phyloP scores from a whole-genome alignment of 2,888 invertebrate species.

The Oxycera nigricornis region DNA sequence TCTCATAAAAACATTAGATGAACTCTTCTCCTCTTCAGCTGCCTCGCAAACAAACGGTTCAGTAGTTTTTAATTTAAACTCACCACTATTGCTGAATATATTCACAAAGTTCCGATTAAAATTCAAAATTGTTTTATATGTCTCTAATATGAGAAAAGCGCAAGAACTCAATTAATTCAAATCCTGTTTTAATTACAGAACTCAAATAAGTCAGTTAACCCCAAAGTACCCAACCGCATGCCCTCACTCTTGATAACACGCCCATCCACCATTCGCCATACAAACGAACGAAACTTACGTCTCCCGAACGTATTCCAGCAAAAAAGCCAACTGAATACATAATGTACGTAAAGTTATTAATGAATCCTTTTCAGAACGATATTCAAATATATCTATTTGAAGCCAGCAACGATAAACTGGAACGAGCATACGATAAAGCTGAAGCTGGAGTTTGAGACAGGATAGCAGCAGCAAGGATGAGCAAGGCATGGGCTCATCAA shows the following conservation, averaged over 20 bases:
- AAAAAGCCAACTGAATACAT: conserved; percentile 41
- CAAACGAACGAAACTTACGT: not conserved
- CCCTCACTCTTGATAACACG: not conserved
- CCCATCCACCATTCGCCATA: not conserved
- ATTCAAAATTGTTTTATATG: too few relatives aligned
- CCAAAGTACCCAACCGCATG: conserved; percentile 25
- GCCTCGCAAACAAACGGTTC: too few relatives aligned
- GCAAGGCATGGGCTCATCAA: conserved; percentile 2
- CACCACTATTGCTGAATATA: too few relatives aligned
- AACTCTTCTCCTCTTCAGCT: too few relatives aligned
- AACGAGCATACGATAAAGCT: not conserved
- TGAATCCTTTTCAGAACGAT: conserved; percentile 39
- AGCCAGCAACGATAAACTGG: not conserved
- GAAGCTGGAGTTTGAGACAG: not conserved
- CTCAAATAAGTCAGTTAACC: conserved; percentile 41
- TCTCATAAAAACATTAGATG: too few relatives aligned
- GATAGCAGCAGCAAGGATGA: not conserved
- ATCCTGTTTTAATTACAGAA: conserved; percentile 42
- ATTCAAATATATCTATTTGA: conserved; percentile 21
- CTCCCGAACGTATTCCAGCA: not conserved
- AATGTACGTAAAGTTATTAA: conserved; percentile 44
- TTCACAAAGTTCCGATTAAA: too few relatives aligned
- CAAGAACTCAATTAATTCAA: conserved; percentile 43
- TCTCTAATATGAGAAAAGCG: not conserved
- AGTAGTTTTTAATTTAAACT: too few relatives aligned